Evolutionary conservation across 2,113 vertebrate genomes (phyloP).

Genomic region (Desmodus rotundus): DNA sequence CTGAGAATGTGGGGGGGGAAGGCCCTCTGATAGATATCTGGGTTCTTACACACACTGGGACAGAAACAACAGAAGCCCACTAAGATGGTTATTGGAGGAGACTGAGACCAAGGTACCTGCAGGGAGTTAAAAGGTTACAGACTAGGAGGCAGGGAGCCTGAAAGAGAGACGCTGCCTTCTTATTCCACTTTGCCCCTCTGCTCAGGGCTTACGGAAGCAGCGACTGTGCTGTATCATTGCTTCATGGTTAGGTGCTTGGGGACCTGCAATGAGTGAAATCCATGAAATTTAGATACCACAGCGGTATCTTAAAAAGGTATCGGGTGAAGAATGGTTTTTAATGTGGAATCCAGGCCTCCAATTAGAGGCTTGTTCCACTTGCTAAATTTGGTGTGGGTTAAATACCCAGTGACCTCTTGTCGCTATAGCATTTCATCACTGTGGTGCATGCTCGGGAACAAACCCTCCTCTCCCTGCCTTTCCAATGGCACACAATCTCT

Average conservation of each 20-base stretch:
- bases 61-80: background rate
- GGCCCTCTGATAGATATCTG: background rate
- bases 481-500: background rate
- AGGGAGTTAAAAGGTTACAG: background rate
- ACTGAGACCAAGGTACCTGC: background rate
- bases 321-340: conserved; percentile 54
- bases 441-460: background rate
- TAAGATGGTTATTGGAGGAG: background rate
- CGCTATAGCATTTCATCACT: conserved; percentile 43
- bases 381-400: conserved; percentile 58
- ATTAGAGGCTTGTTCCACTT: conserved; percentile 59
- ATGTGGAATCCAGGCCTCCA: conserved; percentile 55
- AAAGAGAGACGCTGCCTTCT: background rate
- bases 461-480: background rate
- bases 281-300: conserved; percentile 47
- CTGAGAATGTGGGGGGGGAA: background rate
- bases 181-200: background rate
- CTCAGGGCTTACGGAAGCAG: background rate
- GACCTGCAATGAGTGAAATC: conserved; percentile 13
- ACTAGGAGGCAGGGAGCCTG: background rate
- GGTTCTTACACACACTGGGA: background rate
- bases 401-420: conserved; percentile 31
- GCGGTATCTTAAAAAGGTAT: conserved; percentile 58
- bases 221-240: background rate
- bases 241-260: background rate